A percentile compares a stretch with the other conserved stretches of the same genome.
Evolutionary conservation across 2,113 vertebrate genomes (phyloP).

Genomic region (Rhinopomastus cyanomelas): DNA sequence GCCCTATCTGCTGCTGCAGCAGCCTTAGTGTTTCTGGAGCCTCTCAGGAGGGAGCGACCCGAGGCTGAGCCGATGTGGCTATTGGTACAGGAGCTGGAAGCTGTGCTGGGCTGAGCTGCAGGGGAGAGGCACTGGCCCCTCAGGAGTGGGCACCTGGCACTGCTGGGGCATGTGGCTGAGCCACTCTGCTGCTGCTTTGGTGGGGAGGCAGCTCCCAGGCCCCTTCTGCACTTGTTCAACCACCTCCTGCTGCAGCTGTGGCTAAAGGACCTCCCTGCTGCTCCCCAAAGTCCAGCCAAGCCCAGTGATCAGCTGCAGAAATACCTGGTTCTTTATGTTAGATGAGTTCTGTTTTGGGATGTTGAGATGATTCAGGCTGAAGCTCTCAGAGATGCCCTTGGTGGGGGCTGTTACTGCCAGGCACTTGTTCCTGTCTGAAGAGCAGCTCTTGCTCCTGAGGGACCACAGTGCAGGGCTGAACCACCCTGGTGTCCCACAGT

Average conservation of each 20-base stretch:
- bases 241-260: neutral
- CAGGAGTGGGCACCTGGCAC: neutral
- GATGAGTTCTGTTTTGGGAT: neutral
- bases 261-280: neutral
- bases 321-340: neutral
- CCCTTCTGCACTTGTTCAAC: neutral
- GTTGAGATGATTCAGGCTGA: neutral
- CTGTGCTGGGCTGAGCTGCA: neutral
- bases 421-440: neutral
- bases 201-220: neutral
- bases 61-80: neutral
- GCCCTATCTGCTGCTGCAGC: fast-evolving
- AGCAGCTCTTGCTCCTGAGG: neutral
- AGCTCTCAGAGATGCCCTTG: neutral
- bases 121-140: neutral
- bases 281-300: neutral
- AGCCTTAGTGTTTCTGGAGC: neutral
- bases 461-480: neutral
- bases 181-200: neutral
- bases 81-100: neutral
- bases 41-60: neutral
- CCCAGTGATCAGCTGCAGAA: neutral
- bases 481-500: neutral
- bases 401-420: neutral
- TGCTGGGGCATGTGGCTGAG: neutral